These are phyloP conservation scores for Coelopa pilipes DNA, from an alignment of 2,888 invertebrate genomes.

Conservation along the genomic window DNA sequence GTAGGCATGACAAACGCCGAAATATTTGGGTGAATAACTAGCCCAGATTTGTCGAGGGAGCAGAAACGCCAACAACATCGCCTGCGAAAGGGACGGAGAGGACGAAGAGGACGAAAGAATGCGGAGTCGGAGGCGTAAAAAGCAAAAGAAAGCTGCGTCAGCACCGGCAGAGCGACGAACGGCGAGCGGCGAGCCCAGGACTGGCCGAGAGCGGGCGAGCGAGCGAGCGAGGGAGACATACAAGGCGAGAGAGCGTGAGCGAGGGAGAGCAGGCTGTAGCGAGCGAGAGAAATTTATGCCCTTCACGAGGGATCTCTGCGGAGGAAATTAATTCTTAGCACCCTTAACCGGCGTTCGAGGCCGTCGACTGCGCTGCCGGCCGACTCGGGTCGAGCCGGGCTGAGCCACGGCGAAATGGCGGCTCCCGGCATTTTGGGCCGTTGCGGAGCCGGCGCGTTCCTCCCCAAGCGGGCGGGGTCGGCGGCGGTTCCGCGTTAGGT, in stretches of 20 bases:
- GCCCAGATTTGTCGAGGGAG: constrained; percentile 59
- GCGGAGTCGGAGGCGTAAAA: constrained; percentile 46
- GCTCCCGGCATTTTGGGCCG: too few species aligned
- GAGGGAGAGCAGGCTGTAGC: neutral
- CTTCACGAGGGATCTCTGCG: constrained; percentile 30
- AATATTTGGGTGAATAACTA: constrained; percentile 64
- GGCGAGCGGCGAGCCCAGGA: too few species aligned
- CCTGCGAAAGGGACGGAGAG: constrained; percentile 12
- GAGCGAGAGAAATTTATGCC: constrained; percentile 27
- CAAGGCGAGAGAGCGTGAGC: neutral
- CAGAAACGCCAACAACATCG: constrained; percentile 39
- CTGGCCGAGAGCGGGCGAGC: neutral
- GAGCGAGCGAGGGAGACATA: neutral
- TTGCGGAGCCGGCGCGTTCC: too few species aligned
- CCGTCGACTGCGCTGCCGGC: neutral
- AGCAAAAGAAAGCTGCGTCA: constrained; percentile 44
- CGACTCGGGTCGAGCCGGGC: too few species aligned
- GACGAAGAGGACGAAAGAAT: constrained; percentile 38
- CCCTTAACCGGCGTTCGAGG: constrained; percentile 32
- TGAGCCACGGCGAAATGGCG: too few species aligned
- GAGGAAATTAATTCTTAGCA: constrained; percentile 33
- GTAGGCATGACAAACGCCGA: constrained; percentile 52
- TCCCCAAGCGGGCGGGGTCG: too few species aligned
- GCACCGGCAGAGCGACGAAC: constrained; percentile 11
- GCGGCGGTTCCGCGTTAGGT: too few species aligned